Conservation (phyloP, 2,113 vertebrate species). For the Hystrix brachyura region DNA sequence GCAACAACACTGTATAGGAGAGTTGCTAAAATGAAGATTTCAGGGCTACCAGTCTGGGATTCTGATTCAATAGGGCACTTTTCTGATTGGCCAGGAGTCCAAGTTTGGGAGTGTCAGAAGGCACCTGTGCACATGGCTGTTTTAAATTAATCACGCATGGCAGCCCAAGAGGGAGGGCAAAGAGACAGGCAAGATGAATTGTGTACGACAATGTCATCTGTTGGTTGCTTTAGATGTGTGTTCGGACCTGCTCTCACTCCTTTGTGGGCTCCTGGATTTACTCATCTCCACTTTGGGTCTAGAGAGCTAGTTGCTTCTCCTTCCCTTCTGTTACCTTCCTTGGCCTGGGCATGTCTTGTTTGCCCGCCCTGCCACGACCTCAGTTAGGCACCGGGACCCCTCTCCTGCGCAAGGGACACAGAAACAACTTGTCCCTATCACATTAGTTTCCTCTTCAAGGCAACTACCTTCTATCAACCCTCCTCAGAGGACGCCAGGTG, state of each 20-base stretch:
- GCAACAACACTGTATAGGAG: neutral
- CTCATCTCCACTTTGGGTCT: neutral
- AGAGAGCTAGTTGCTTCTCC: neutral
- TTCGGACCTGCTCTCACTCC: neutral
- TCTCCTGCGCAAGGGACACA: neutral
- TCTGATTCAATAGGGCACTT: neutral
- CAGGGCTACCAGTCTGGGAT: neutral
- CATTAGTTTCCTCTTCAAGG: neutral
- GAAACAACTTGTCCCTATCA: neutral
- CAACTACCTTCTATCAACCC: neutral
- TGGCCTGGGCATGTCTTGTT: neutral
- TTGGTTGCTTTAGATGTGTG: neutral
- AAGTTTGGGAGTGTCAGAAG: neutral
- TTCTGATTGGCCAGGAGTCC: neutral
- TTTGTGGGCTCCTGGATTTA: neutral
- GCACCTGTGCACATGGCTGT: neutral
- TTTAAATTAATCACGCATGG: neutral
- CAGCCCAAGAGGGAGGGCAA: neutral
- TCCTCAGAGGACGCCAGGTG: neutral
- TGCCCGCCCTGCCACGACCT: neutral
- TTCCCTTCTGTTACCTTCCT: neutral
- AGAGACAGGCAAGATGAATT: neutral
- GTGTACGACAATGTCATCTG: neutral
- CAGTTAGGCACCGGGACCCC: neutral
- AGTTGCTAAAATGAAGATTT: neutral